Conservation (phyloP, 1,140 invertebrate species). For the Paraescarpia echinospica region DNA sequence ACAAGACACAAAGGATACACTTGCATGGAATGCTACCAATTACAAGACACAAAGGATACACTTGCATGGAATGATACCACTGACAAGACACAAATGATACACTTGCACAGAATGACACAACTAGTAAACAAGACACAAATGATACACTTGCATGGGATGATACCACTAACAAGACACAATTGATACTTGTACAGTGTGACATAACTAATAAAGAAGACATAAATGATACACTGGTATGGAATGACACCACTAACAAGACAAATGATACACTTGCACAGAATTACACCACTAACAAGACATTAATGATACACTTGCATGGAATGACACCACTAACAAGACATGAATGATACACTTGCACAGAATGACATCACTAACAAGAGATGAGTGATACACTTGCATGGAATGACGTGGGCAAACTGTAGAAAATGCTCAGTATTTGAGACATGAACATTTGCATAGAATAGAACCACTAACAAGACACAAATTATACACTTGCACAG, state of each 20-base stretch:
- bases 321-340: not conserved
- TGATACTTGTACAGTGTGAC: not conserved
- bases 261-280: not conserved
- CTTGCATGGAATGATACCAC: conserved; percentile 62
- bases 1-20: not conserved
- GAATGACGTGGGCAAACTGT: not conserved
- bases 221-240: not conserved
- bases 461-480: conserved; percentile 63
- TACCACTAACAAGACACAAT: too few relatives aligned
- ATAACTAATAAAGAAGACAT: not conserved
- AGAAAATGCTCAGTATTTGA: not conserved
- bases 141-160: too few relatives aligned
- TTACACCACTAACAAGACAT: not conserved
- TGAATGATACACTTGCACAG: not conserved
- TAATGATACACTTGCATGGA: not conserved
- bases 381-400: not conserved
- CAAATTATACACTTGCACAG: not conserved
- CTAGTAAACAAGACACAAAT: not conserved
- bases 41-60: not conserved
- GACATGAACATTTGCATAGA: not conserved
- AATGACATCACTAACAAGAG: not conserved
- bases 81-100: conserved; percentile 37
- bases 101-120: not conserved
- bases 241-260: too few relatives aligned
- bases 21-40: not conserved